These are phyloP conservation scores for Cebus imitator DNA, from an alignment of 2,113 vertebrate genomes.

Conservation along the genomic window DNA sequence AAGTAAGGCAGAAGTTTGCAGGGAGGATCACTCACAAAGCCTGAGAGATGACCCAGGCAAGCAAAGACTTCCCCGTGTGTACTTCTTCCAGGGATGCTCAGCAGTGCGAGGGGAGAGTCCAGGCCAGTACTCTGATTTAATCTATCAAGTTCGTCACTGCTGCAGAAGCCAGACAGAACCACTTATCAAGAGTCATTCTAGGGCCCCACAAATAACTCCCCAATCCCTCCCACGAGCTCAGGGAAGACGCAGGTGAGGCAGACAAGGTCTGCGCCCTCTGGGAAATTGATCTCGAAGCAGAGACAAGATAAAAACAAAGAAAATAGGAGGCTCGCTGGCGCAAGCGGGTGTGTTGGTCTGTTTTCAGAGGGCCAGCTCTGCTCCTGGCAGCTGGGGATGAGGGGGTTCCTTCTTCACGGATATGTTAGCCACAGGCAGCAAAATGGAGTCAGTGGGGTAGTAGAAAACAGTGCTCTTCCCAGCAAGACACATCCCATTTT, in stretches of 20 bases:
- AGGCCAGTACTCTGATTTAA: background rate
- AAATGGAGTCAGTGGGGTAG: background rate
- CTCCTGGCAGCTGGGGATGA: background rate
- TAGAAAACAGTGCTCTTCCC: background rate
- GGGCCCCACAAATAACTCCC: background rate
- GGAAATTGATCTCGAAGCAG: background rate
- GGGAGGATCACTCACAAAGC: accelerated
- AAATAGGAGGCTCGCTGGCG: too few relatives aligned
- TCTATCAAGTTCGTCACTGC: background rate
- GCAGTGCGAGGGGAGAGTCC: accelerated
- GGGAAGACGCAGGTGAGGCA: background rate
- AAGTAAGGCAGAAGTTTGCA: background rate
- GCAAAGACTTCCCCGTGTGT: background rate
- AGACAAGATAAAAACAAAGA: background rate
- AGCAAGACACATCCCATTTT: background rate
- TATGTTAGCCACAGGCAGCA: background rate
- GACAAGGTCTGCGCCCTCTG: background rate
- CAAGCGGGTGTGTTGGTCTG: background rate
- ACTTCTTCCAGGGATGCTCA: background rate
- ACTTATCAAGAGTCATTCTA: slow-evolving; percentile 19
- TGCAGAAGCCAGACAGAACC: slow-evolving; percentile 35
- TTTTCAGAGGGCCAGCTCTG: background rate
- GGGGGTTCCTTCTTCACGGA: background rate
- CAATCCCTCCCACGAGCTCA: background rate
- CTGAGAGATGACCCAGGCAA: background rate